Base-by-base conservation (phyloP, 64 coral and sea anemone species). In the Montipora foliosa region DNA sequence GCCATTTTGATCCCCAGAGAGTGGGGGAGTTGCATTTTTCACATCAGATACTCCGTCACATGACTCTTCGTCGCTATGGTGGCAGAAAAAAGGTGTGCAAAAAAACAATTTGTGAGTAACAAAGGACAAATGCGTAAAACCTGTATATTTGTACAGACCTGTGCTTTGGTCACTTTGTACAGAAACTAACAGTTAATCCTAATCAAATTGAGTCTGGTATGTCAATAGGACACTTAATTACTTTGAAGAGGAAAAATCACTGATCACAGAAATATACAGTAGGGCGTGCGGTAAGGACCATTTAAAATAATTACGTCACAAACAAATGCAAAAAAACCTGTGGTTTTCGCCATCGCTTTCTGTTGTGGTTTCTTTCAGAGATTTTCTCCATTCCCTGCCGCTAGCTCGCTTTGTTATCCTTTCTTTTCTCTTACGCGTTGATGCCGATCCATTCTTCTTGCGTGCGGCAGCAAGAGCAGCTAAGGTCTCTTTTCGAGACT, bases 391-490 rank as follows among this genome's bases (percentile, higher is more conserved):
- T 22, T 81, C 84, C 20, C 67, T 79, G 2, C 83, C 92, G 3
- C 81, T 64, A 20, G 20, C 47, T 53, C 46, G 49, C 14, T 21
- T 89, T 66, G 12, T 80, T 19, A 60, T 80, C 6, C 84, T 78
- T 77, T 92, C 90, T 75, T 89, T 95, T 77, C 94, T 81, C 10
- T 95, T 95, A 5, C 85, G 87, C 22, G 66, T 91, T 67, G 90
- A 88, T 5, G 37, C 66, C 8, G 74, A 89, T 77, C 49, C 87
- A 15, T 64, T 89, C 72, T 92, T 79, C 79, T 92, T 92, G 20
- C 82, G 83, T 49, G 90, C 64, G 1, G 94, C 94, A 37, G 90
- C 94, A 12, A 95, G 84, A 5, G 90, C 94, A 60, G 94, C 94
- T 74, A 95, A 76, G 12, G 79, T 84, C 8, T 95, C 75, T 59